Base-by-base conservation (phyloP, 2,113 vertebrate species). In the Pontoporia blainvillei region DNA sequence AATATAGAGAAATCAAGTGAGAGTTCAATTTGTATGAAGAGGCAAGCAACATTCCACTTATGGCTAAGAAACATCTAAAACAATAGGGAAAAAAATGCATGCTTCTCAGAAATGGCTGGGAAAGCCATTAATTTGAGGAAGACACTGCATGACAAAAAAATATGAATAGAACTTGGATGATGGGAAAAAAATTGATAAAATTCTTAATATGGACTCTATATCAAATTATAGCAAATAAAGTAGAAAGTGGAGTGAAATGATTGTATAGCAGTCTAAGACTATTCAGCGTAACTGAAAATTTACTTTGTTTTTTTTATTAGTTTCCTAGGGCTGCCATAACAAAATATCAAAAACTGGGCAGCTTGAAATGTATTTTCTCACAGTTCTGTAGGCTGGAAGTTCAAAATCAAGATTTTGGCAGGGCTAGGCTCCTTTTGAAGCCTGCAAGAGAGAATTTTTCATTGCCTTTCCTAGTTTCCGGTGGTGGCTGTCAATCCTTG, bases 381-480 rank as follows among this genome's bases (percentile, higher is more conserved):
- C 10, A 20, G 10, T 66, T 76, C 44, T 86, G 36, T 23, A 71
- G 4, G 31, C 5, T 15, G 67, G 3, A 93, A 36, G 6, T 83
- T 25, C 9, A 25, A 94, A 75, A 25, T 29, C 4, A n/a, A 73
- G 34, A n/a, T 64, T 8, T 86, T 85, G 29, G 13, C 14, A 23
- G 36, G 15, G 20, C 44, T 5, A 14, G 13, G 4, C 21, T 54
- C 6, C 66, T 73, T 76, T 14, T 61, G 44, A 75, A 86, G 3
- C 4, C 14, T 41, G 0, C 1, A 7, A 29, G 4, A 4, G 25
- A 84, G 11, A 57, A 18, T 21, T 0, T 4, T 21, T 59, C 3
- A 1, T 83, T 62, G 5, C 31, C 10, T 57, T 3, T 78, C 12
- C 3, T 8, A n/a, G 10, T 9, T 88, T 72, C n/a, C 67, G 5